These are phyloP conservation scores for Hirundichthys speculiger DNA, from an alignment of 2,113 vertebrate species.

Conservation along the genomic window DNA sequence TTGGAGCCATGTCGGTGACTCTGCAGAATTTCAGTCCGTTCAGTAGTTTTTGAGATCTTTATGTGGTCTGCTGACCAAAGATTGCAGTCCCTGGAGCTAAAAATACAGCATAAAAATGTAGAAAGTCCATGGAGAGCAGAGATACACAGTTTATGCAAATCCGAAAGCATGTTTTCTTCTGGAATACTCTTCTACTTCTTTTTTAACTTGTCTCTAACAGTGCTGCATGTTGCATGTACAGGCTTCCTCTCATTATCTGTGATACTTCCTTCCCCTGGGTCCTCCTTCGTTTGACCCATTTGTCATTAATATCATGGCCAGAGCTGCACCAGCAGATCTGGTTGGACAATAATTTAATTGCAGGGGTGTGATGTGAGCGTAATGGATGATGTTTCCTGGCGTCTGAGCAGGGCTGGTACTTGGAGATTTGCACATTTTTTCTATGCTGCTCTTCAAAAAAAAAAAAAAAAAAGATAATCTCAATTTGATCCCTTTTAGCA, in stretches of 20 bases:
- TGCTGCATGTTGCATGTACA: conserved; percentile 35
- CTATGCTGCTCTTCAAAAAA: not conserved
- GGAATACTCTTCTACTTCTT: conserved; percentile 2
- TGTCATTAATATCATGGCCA: conserved; percentile 24
- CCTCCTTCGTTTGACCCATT: not conserved
- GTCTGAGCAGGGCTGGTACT: conserved; percentile 5
- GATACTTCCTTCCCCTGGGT: conserved; percentile 18
- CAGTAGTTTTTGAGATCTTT: not conserved
- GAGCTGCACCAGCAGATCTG: conserved; percentile 20
- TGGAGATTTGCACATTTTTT: conserved; percentile 7
- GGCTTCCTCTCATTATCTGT: conserved; percentile 43
- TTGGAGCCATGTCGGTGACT: not conserved
- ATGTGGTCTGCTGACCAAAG: not conserved
- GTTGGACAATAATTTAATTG: conserved; percentile 46
- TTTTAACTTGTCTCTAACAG: conserved; percentile 1
- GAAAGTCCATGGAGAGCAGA: conserved; percentile 31
- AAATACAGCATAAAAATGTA: conserved; percentile 26
- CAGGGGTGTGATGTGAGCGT: conserved; percentile 25
- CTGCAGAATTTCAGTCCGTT: not conserved
- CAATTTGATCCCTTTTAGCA: not conserved
- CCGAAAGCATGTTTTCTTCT: conserved; percentile 30
- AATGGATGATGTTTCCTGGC: conserved; percentile 29
- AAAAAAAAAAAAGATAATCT: conserved; percentile 3
- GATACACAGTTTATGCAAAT: not conserved
- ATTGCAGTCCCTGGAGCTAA: not conserved